Base-by-base conservation (phyloP, 2,888 invertebrate genomes). In the Actias luna region DNA sequence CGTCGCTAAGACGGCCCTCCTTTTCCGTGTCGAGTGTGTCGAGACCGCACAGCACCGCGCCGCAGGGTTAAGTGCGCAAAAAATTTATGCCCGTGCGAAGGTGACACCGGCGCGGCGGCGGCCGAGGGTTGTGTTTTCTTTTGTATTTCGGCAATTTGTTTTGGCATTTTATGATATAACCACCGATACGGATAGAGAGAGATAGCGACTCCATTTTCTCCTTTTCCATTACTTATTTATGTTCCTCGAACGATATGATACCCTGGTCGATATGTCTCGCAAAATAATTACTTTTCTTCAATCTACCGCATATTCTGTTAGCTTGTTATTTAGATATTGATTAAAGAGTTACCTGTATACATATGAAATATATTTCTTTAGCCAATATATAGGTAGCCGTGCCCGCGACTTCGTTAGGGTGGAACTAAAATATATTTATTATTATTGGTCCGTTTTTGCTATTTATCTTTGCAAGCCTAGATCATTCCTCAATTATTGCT, bases 1-100 rank as follows among this genome's bases (percentile, higher is more conserved):
- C 74, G 65, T 5, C 76, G 71, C 77, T 76, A 87, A 88, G 88
- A 86, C 79, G 84, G 77, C 76, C 91, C 91, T 89, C 92, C 92
- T 88, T 77, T 92, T 92, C 84, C 90, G 84, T 92, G 92, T 92
- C 79, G 75, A 66, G 70, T 63, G 46, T 50, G 25, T 16, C 46
- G 46, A 10, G 22, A 25, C 22, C 22, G 46, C 46, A 46, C 46
- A 57, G 65, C 64, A 65, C 67, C 64, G 59, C 63, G 63, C 63
- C 67, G 70, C 66, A 73, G 85, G 82, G 86, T 82, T 84, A 82
- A 86, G 84, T 78, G 82, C 74, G 82, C 88, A 91, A 91, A 91
- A 92, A 91, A 90, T 85, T 74, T 87, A 84, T 88, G 82, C 73
- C 57, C 64, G 67, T 75, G 72, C 76, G 66, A 80, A 87, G 87